Conservation (phyloP, 2,888 invertebrate genomes). For the Cephus spinipes region DNA sequence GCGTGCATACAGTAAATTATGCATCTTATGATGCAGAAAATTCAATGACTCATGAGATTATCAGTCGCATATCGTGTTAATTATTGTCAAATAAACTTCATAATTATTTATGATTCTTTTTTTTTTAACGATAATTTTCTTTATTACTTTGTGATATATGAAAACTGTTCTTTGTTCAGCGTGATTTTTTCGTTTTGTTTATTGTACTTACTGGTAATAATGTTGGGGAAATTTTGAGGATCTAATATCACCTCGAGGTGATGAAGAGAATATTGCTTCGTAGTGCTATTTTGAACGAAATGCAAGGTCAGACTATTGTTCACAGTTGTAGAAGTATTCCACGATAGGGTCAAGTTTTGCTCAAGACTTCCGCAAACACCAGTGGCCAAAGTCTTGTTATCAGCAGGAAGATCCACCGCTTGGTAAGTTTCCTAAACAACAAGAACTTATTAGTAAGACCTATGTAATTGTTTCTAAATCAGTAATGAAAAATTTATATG, state of each 20-base stretch:
- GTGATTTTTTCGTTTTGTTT: slow-evolving; percentile 7
- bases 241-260: slow-evolving; percentile 50
- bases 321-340: slow-evolving; percentile 57
- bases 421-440: slow-evolving; percentile 55
- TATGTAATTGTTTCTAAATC: neutral
- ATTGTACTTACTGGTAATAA: slow-evolving; percentile 40
- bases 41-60: too few relatives aligned
- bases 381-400: slow-evolving; percentile 56
- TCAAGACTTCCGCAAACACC: slow-evolving; percentile 63
- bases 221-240: slow-evolving; percentile 59
- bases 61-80: too few relatives aligned
- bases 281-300: slow-evolving; percentile 65
- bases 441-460: neutral
- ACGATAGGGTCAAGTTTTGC: slow-evolving; percentile 61
- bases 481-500: neutral
- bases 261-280: slow-evolving; percentile 49
- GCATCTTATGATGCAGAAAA: neutral
- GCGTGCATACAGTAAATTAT: neutral
- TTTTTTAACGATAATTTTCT: neutral
- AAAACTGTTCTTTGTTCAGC: neutral
- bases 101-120: neutral
- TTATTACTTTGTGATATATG: neutral
- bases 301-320: slow-evolving; percentile 60
- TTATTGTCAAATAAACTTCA: too few relatives aligned
- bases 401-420: slow-evolving; percentile 65